phyloP scores from a whole-genome alignment of 2,797 vertebrate species.

The Myotis vivesi region DNA sequence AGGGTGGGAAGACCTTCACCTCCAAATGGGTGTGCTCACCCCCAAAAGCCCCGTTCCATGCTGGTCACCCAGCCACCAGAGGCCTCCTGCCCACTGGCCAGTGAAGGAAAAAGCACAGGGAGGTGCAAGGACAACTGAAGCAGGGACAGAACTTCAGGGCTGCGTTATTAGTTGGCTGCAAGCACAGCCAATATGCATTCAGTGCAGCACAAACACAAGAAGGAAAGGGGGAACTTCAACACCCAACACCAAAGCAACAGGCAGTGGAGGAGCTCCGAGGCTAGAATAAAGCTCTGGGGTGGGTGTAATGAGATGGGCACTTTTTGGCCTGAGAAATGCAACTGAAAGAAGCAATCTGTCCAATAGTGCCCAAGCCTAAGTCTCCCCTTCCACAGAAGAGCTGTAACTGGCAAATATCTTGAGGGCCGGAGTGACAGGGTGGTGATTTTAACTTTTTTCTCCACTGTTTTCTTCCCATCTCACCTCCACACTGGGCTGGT shows the following conservation, averaged over 20 bases:
- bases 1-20: not conserved
- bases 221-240: not conserved
- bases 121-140: not conserved
- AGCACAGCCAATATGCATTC: not conserved
- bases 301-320: too few species aligned
- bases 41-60: not conserved
- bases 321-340: not conserved
- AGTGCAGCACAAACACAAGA: not conserved
- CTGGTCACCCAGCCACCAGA: rapidly evolving
- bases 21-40: not conserved
- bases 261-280: rapidly evolving
- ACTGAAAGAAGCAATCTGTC: not conserved
- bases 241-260: not conserved
- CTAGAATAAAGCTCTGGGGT: not conserved
- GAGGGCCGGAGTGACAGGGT: not conserved
- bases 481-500: not conserved
- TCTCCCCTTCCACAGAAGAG: not conserved
- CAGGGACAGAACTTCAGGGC: not conserved
- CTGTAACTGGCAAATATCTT: not conserved
- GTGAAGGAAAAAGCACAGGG: not conserved
- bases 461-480: not conserved
- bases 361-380: rapidly evolving
- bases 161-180: too few species aligned
- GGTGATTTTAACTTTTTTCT: not conserved
- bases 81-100: not conserved